A percentile compares a stretch with the other conserved stretches of the same genome.
Evolutionary conservation across 2,888 invertebrate genomes (phyloP).

Genomic region (Silvanus unidentatus): DNA sequence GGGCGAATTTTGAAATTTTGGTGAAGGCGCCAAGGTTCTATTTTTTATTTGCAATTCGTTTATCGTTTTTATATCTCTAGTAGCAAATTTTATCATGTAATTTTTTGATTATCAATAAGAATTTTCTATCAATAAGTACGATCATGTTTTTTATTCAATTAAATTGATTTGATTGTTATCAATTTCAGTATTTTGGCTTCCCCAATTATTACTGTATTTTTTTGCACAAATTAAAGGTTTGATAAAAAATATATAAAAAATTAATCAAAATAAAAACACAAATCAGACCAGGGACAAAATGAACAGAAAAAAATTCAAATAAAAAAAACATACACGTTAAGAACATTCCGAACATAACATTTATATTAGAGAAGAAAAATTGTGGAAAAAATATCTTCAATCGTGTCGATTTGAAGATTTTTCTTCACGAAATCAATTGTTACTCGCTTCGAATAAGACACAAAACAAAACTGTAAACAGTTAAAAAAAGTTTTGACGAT

Average conservation of each 20-base stretch:
- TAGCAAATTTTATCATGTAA: too few species aligned
- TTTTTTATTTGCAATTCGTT: too few species aligned
- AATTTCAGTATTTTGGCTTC: constrained; percentile 31
- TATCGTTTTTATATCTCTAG: too few species aligned
- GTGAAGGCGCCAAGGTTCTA: too few species aligned
- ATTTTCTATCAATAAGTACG: background rate
- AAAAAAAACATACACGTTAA: constrained; percentile 38
- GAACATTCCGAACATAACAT: constrained; percentile 39
- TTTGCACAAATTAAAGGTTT: constrained; percentile 14
- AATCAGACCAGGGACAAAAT: constrained; percentile 44
- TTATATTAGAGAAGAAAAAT: constrained; percentile 21
- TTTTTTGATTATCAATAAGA: background rate
- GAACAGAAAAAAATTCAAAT: constrained; percentile 31
- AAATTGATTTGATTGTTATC: too few species aligned
- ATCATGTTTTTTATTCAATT: too few species aligned
- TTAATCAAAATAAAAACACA: constrained; percentile 35
- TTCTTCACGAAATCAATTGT: too few species aligned
- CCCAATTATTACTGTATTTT: constrained; percentile 26
- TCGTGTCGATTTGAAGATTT: too few species aligned
- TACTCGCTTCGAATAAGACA: too few species aligned
- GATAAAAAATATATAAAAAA: constrained; percentile 19
- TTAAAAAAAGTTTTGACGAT: too few species aligned
- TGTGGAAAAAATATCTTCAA: constrained; percentile 12
- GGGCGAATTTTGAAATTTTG: too few species aligned
- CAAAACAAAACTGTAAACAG: too few species aligned